These are phyloP conservation scores for Azemiops feae DNA, from an alignment of 2,113 vertebrate genomes.

Conservation along the genomic window DNA sequence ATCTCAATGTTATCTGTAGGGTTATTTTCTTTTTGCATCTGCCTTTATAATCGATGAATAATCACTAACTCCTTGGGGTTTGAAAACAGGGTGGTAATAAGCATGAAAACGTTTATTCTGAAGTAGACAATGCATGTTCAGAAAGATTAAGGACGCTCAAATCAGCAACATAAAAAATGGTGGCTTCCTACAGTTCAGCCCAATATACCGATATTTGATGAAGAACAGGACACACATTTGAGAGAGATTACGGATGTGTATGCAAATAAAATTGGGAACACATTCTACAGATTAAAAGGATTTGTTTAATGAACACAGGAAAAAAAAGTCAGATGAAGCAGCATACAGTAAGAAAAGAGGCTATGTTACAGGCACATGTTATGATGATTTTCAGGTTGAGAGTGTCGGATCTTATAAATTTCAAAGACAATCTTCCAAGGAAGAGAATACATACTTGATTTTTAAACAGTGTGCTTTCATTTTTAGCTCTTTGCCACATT, in stretches of 20 bases:
- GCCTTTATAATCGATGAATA: not conserved
- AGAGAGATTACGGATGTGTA: slow-evolving; percentile 50
- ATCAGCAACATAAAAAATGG: slow-evolving; percentile 55
- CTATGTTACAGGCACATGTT: not conserved
- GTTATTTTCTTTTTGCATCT: not conserved
- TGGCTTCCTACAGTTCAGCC: slow-evolving; percentile 58
- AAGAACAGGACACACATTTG: slow-evolving; percentile 59
- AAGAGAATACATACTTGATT: not conserved
- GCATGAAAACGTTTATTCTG: slow-evolving; percentile 29
- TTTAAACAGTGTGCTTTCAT: not conserved
- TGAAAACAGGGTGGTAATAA: not conserved
- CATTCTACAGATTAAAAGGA: slow-evolving; percentile 70
- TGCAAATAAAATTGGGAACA: slow-evolving; percentile 69
- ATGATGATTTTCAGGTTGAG: not conserved
- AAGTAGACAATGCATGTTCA: slow-evolving; percentile 48
- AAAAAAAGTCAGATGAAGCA: slow-evolving; percentile 59
- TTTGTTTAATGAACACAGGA: slow-evolving; percentile 52
- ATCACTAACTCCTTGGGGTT: slow-evolving; percentile 42
- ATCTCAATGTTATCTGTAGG: not conserved
- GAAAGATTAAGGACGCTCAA: slow-evolving; percentile 53
- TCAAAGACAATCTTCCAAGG: not conserved
- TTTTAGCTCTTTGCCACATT: not conserved
- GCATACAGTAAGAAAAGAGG: slow-evolving; percentile 46
- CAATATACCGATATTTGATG: slow-evolving; percentile 57
- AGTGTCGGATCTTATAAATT: slow-evolving; percentile 19